phyloP scores from a whole-genome alignment of 2,888 invertebrate species.

The Drosophila multiciliata region DNA sequence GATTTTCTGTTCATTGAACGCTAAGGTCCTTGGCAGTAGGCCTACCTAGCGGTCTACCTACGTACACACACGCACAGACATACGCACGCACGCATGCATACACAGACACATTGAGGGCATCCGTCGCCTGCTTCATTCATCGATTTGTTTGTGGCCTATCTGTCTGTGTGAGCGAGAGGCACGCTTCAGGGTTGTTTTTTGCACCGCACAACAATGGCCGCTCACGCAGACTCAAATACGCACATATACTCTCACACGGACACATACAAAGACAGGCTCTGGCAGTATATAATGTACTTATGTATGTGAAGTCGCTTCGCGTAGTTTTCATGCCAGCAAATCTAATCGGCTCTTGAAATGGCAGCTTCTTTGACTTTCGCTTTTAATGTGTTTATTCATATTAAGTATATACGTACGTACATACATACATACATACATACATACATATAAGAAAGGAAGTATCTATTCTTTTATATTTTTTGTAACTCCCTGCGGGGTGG shows the following conservation, averaged over 20 bases:
- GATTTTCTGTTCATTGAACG: constrained; percentile 55
- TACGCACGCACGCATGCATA: constrained; percentile 1
- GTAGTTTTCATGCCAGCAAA: constrained; percentile 51
- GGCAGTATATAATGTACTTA: constrained; percentile 64
- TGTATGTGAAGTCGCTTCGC: constrained; percentile 27
- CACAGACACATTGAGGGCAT: constrained; percentile 31
- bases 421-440: constrained; percentile 11
- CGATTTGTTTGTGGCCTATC: constrained; percentile 76
- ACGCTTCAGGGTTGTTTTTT: constrained; percentile 75
- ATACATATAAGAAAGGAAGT: constrained; percentile 12
- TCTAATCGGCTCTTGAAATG: constrained; percentile 62
- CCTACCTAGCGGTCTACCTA: constrained; percentile 66
- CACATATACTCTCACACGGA: constrained; percentile 33
- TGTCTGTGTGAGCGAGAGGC: constrained; percentile 66
- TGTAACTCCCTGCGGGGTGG: constrained; percentile 58
- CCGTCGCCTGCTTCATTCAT: constrained; percentile 69
- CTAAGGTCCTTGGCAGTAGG: constrained; percentile 53
- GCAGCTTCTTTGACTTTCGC: constrained; percentile 77
- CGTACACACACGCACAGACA: constrained; percentile 22
- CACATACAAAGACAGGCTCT: not conserved
- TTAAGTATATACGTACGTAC: constrained; percentile 26
- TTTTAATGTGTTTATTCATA: constrained; percentile 62
- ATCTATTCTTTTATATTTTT: constrained; percentile 17
- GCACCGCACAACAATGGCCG: constrained; percentile 77
- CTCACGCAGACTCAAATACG: constrained; percentile 56